phyloP scores from a whole-genome alignment of 2,113 vertebrate species.

The Sinocyclocheilus anshuiensis region DNA sequence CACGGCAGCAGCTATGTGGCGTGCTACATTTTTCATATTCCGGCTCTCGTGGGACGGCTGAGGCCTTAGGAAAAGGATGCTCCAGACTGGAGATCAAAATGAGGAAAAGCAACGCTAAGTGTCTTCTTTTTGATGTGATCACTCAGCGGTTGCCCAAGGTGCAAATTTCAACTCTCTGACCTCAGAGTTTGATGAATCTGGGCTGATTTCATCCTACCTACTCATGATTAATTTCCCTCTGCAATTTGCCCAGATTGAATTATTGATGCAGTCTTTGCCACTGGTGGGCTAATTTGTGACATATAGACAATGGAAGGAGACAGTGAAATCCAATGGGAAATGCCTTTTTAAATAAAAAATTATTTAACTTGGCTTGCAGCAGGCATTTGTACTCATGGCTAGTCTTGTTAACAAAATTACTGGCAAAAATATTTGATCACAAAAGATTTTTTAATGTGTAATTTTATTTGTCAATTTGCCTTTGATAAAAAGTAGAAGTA shows the following conservation, averaged over 20 bases:
- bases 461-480: too few relatives aligned
- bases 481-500: not conserved
- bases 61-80: slow-evolving; percentile 16
- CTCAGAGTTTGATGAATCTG: slow-evolving; percentile 60
- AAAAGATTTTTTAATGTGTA: not conserved
- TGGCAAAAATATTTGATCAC: not conserved
- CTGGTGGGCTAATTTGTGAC: slow-evolving; percentile 60
- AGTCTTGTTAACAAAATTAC: not conserved
- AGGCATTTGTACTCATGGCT: not conserved
- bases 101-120: slow-evolving; percentile 16
- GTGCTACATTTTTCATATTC: slow-evolving; percentile 7
- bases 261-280: slow-evolving; percentile 69
- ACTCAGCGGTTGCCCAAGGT: slow-evolving; percentile 44
- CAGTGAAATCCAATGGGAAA: slow-evolving; percentile 2
- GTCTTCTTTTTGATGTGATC: slow-evolving; percentile 46
- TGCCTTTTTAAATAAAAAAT: not conserved
- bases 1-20: not conserved
- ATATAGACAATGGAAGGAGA: slow-evolving; percentile 46
- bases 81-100: slow-evolving; percentile 44
- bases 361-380: not conserved
- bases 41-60: not conserved
- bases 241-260: slow-evolving; percentile 71
- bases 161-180: slow-evolving; percentile 50
- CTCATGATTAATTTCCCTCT: slow-evolving; percentile 64
- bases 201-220: slow-evolving; percentile 65